Evolutionary conservation across 2,797 vertebrate species (phyloP), one percentile per base, ranked within the genome.

Genomic region (Melanotaenia boesemani): DNA sequence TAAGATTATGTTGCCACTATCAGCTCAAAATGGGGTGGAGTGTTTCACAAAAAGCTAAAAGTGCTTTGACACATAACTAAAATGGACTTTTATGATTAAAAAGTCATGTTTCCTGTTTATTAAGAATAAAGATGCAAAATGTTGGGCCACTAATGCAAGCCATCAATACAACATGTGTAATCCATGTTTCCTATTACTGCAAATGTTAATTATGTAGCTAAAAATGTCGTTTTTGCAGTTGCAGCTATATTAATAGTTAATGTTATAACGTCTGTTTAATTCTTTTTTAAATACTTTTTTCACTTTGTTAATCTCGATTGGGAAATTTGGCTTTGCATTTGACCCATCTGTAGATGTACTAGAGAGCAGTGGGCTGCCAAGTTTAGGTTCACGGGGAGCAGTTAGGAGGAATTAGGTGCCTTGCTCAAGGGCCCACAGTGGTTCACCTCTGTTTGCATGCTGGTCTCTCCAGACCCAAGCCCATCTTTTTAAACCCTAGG

Each of bases 211-310:
- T 28, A 28, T 28, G 0, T 28, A 28, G 3, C 28, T 28, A 28
- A 28, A 28, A 28, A 28, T 28, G 28, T 28, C 28, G 4, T 28
- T 28, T 28, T 28, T 28, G 28, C 75, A 86, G 77, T 78, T 84
- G 77, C 71, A 79, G 71, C 75, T 77, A 81, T 79, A 80, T 74
- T 63, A 81, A 79, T 74, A 56, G 37, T 67, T 83, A 81, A 84
- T 80, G 61, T 56, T 87, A 86, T 87, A 81, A 86, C 74, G 60
- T 66, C 67, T 59, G 50, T 84, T 84, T 88, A 80, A 86, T 90
- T 87, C 56, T 9, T 41, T 41, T 13, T 41, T 28, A 28, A 28
- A 28, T 28, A 28, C 3, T 41, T 41, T 4, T 37, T 11, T 11
- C 2, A 37, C 1, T 2, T 37, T 37, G 10, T 10, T 37, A 10